Evolutionary conservation across 2,888 invertebrate genomes (phyloP), one percentile per base, ranked within the genome.

Genomic region (Plemyria rubiginata): DNA sequence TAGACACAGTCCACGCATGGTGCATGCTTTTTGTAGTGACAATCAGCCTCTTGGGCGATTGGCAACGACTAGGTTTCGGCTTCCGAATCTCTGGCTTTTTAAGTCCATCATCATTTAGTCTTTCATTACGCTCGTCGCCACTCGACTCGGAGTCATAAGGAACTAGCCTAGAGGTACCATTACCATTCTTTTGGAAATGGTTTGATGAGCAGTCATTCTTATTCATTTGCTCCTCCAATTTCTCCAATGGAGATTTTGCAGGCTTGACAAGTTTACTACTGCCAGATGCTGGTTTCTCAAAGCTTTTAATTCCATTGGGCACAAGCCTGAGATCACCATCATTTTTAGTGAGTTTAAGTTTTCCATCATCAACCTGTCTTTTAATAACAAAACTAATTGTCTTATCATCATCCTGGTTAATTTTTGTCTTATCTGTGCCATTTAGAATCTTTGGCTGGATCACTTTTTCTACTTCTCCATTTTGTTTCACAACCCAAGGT

Each of bases 121-220:
- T 73, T 29, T 62, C 70, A 50, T 58, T 67, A 11, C 86, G 81
- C 75, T 91, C 91, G 62, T 93, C 93, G 4, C 91, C 86, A 66
- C 93, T 94, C 0, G 94, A 94, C 74, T 94, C 94, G 0, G 93
- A 93, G 73, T 94, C 94, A 72, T 95, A 94, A 22, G 95, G 94
- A 60, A 94, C 94, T 58, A 95, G 85, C 68, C 86, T 85, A 11
- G 90, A 86, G 40, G 79, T 77, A 16, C 79, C 86, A 67, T 88
- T 77, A 11, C 79, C 86, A 67, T 88, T 87, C 64, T 81, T 80
- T 41, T 80, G 80, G 28, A 75, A 67, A 60, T 83, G 76, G 59
- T 75, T 79, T 2, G 78, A 75, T 1, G 76, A 46, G 32, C 50
- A 70, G 65, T 89, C 87, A 64, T 78, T 81, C 60, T 86, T 87